A percentile compares a stretch with the other conserved stretches of the same genome.
Evolutionary conservation across 2,797 vertebrate species (phyloP).

Genomic region (Squalus acanthias): DNA sequence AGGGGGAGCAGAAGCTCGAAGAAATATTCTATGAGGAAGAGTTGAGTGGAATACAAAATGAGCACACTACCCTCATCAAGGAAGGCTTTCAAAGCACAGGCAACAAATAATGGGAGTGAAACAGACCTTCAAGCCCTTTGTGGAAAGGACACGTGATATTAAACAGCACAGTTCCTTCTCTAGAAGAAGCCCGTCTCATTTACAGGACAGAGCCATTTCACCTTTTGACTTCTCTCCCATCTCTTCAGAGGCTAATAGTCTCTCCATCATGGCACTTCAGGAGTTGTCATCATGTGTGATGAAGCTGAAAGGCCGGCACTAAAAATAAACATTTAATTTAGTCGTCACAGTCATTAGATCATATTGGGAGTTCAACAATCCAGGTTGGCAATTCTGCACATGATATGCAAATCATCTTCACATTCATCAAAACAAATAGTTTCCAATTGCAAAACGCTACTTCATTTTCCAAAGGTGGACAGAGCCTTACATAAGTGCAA

Average conservation of each 20-base stretch:
- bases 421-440: neutral
- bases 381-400: neutral
- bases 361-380: neutral
- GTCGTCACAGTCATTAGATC: neutral
- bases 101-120: neutral
- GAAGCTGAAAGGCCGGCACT: neutral
- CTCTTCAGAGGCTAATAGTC: neutral
- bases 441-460: neutral
- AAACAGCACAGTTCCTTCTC: neutral
- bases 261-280: neutral
- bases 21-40: neutral
- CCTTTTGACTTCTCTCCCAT: neutral
- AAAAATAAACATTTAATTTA: conserved; percentile 29
- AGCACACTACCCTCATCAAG: neutral
- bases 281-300: neutral
- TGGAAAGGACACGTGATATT: neutral
- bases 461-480: neutral
- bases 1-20: neutral
- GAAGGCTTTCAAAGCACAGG: neutral
- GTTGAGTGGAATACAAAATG: neutral
- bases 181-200: neutral
- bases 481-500: neutral
- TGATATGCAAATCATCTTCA: neutral
- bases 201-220: neutral
- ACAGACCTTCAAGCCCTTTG: neutral